These are phyloP conservation scores for Proteles cristata DNA, from an alignment of 2,113 vertebrate genomes.

Conservation along the genomic window DNA sequence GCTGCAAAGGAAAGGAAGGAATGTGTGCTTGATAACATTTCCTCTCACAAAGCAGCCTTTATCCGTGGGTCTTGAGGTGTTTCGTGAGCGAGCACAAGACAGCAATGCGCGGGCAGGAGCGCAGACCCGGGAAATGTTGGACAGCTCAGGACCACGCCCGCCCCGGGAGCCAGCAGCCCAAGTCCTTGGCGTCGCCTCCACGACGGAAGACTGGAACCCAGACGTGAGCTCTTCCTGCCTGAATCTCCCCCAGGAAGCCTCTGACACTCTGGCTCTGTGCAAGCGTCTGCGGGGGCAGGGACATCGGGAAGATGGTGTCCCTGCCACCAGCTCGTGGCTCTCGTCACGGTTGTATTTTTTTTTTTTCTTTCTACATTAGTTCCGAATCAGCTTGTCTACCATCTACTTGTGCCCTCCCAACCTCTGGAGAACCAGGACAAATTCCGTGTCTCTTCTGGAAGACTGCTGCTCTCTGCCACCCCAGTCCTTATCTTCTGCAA, in stretches of 20 bases:
- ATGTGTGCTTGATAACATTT: constrained; percentile 52
- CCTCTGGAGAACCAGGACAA: neutral
- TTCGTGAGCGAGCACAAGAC: neutral
- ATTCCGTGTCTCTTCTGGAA: neutral
- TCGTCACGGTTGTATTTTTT: neutral
- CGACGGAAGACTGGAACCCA: neutral
- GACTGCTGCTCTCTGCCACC: neutral
- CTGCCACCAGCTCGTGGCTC: neutral
- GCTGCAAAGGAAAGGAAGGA: constrained; percentile 73
- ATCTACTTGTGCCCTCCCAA: neutral
- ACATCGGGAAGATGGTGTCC: neutral
- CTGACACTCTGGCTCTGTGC: neutral
- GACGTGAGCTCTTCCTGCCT: neutral
- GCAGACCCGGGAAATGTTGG: no score
- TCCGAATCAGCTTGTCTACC: neutral
- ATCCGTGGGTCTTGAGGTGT: neutral
- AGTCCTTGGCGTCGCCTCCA: neutral
- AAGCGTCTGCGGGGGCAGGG: rapidly evolving
- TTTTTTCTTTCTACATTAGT: neutral
- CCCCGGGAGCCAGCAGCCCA: neutral
- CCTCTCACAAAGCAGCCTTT: constrained; percentile 18
- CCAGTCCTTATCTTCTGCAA: neutral
- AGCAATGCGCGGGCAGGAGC: neutral
- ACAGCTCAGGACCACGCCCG: no score
- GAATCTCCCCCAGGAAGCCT: neutral